A percentile compares a stretch with the other conserved stretches of the same genome.
Conservation (phyloP, 2,888 invertebrate species). For the Diogma glabrata region DNA sequence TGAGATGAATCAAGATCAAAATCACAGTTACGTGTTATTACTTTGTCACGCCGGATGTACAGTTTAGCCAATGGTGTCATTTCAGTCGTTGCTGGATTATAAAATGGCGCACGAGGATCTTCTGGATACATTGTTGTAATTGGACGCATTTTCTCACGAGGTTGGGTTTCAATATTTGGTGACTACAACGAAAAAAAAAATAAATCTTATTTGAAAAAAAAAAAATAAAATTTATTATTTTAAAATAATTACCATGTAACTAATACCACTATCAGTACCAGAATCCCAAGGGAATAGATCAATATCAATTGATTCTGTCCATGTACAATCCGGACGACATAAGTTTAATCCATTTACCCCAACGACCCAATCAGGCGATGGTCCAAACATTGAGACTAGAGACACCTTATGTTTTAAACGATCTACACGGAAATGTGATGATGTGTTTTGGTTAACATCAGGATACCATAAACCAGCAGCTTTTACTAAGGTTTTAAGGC, state of each 20-base stretch:
- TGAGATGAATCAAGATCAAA: constrained; percentile 47
- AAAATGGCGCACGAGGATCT: constrained; percentile 87
- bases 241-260: constrained; percentile 60
- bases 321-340: constrained; percentile 79
- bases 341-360: constrained; percentile 82
- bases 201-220: background rate
- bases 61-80: constrained; percentile 80
- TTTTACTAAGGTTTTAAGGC: constrained; percentile 74
- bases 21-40: constrained; percentile 64
- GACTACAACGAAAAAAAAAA: constrained; percentile 42
- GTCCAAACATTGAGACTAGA: constrained; percentile 78
- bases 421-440: constrained; percentile 72
- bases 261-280: constrained; percentile 86
- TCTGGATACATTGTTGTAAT: constrained; percentile 88
- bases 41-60: constrained; percentile 59
- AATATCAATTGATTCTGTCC: constrained; percentile 72
- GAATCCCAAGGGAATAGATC: constrained; percentile 93
- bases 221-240: background rate
- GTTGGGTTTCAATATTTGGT: constrained; percentile 62
- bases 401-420: constrained; percentile 77
- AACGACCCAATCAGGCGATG: constrained; percentile 97
- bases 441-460: constrained; percentile 71
- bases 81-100: constrained; percentile 51
- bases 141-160: constrained; percentile 72
- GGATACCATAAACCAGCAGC: constrained; percentile 86